Evolutionary conservation across 2,113 vertebrate species (phyloP).

Genomic region (Sander lucioperca): DNA sequence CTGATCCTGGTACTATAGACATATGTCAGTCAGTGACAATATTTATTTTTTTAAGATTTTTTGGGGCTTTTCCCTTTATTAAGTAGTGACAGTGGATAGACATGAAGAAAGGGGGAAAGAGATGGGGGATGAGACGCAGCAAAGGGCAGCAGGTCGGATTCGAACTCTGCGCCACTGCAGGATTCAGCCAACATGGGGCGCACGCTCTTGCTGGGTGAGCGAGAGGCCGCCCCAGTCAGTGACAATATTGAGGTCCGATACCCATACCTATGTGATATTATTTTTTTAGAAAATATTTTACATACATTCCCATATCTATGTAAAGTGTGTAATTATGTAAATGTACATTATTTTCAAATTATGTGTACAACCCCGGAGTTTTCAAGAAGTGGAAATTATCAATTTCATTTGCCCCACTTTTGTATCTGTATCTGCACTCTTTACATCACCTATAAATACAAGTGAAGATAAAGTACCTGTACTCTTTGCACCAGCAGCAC

Average conservation of each 20-base stretch:
- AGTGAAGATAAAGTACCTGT: constrained; percentile 83
- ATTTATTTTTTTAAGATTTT: neutral
- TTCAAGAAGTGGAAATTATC: neutral
- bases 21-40: neutral
- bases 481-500: constrained; percentile 95
- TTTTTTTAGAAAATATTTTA: neutral
- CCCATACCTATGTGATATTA: neutral
- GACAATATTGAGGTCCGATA: neutral
- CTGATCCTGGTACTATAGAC: neutral
- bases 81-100: too few species aligned
- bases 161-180: too few species aligned
- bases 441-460: neutral
- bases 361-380: neutral
- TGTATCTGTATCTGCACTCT: too few species aligned
- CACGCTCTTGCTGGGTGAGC: too few species aligned
- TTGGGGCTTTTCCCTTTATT: too few species aligned
- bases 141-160: too few species aligned
- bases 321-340: neutral
- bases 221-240: too few species aligned
- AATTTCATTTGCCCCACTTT: neutral
- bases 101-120: too few species aligned
- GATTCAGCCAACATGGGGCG: too few species aligned
- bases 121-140: too few species aligned
- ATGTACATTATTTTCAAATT: neutral
- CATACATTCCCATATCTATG: neutral